Evolutionary conservation across 2,797 vertebrate species (phyloP), one percentile per base, ranked within the genome.

Genomic region (Siniperca undulata): DNA sequence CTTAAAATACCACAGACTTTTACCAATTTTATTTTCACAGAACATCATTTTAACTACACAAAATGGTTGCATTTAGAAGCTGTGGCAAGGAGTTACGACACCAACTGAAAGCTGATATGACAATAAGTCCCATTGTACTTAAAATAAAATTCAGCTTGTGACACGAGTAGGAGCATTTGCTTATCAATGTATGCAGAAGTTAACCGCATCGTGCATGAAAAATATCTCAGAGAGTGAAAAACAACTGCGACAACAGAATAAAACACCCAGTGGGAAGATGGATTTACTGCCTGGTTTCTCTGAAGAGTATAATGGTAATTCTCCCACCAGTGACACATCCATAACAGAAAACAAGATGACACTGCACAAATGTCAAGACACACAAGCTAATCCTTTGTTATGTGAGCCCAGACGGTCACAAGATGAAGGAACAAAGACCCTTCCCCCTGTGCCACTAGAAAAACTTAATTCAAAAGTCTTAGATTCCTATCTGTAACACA

Each of bases 361-460:
- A 85, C 76, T 70, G 86, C 86, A 91, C 59, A 86, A 90, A 87
- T 82, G 83, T 86, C 81, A 87, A 73, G 68, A 84, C 30, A 19
- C 58, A 83, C 75, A 81, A 92, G 82, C 66, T 84, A 85, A 90
- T 88, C 88, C 84, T 89, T 88, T 92, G 88, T 91, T 86, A 80
- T 85, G 73, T 38, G 78, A 83, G 83, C 71, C 59, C 72, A 74
- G 30, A 56, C 22, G 34, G 83, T 87, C 89, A 88, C 85, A 88
- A 80, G 82, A 90, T 76, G 27, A 71, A 84, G 70, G 62, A 82
- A 82, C 59, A 90, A 83, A 88, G 80, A 80, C 66, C 46, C 48
- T 58, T 40, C 72, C 64, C 52, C 53, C 34, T 1, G 27, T 34
- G 61, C 77, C 71, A 79, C 58, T 24, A 42, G 62, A 82, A 66